Base-by-base conservation (phyloP, 2,797 vertebrate genomes). In the Anguilla anguilla region DNA sequence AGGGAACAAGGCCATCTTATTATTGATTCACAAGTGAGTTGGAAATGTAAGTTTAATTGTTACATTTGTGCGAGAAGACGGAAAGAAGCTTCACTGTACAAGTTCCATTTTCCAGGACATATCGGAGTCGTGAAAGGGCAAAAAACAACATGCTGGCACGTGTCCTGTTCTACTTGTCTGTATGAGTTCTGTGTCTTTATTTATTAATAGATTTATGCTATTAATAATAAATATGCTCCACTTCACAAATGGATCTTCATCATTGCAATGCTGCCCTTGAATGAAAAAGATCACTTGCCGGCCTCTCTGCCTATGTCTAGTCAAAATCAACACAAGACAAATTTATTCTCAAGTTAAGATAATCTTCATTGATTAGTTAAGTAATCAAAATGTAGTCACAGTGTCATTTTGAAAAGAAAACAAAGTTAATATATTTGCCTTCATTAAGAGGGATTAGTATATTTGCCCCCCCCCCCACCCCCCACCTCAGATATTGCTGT, bases 191-290 rank as follows among this genome's bases (percentile, higher is more conserved):
- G 15, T 4, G 15, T 46, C 83, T 28, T 84, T 84, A 84, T 59
- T 84, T 84, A 84, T 84, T 84, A 57, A 84, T 84, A 28, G 55
- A 31, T 9, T n/a, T 81, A 7, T 22, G 77, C 9, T 84, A 83
- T 83, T 10, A 84, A 84, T 84, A 53, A 84, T 59, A 17, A 55
- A 57, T 31, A 57, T 84, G n/a, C 22, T 83, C 46, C 22, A 55
- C 82, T 22, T 25, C 51, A 49, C 49, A 57, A 84, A 11, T 57
- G 25, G 83, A 46, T 81, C 39, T 81, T 46, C 39, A 81, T 81
- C 46, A 51, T 31, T 10, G 49, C 49, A 53, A 55, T 51, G 19
- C 55, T 84, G 13, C 10, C n/a, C 6, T 55, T 55, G n/a, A 81
- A 81, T 84, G 53, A 35, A 17, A 57, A 55, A 31, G 19, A 59